Evolutionary conservation across 2,888 invertebrate genomes (phyloP).

Genomic region (Notodonta ziczac): DNA sequence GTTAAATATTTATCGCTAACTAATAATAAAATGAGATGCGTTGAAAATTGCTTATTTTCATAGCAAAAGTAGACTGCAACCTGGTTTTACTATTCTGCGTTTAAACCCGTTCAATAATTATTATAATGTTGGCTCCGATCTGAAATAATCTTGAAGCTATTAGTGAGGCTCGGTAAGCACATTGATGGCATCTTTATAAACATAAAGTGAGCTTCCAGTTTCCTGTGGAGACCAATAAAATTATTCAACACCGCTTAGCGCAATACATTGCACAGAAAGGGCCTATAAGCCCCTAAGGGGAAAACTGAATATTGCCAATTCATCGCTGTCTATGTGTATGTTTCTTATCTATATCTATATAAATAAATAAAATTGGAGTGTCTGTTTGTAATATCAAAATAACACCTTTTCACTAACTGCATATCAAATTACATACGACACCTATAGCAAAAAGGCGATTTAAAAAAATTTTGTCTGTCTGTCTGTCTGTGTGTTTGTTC

Average conservation of each 20-base stretch:
- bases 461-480: no score
- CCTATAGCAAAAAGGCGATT: no score
- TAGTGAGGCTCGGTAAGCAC: not conserved
- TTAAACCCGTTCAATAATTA: not conserved
- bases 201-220: not conserved
- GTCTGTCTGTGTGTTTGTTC: no score
- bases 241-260: not conserved
- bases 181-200: not conserved
- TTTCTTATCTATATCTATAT: no score
- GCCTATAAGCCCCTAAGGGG: no score
- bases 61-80: not conserved
- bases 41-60: not conserved
- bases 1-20: not conserved
- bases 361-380: no score
- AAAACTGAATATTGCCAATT: no score
- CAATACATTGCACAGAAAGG: no score
- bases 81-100: not conserved
- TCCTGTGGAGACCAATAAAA: not conserved
- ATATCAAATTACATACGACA: no score
- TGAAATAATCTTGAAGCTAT: slow-evolving; percentile 2
- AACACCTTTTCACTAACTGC: no score
- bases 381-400: no score
- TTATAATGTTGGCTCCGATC: not conserved
- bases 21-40: not conserved
- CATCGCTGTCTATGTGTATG: no score